Conservation (phyloP, 2,888 invertebrate genomes). For the Drosophila tripunctata region DNA sequence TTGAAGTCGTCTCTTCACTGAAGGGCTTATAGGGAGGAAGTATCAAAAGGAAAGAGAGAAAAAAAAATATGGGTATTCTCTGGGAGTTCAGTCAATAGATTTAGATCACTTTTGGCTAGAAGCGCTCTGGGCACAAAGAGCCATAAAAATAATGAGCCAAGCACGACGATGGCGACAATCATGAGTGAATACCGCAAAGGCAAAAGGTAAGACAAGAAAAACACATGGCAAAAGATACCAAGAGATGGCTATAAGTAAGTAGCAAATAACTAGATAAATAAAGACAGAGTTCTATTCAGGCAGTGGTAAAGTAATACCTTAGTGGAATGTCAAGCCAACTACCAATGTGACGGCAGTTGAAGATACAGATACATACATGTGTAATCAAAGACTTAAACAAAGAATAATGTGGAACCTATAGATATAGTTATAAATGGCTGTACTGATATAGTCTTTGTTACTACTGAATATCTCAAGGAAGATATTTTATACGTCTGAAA, state of each 20-base stretch:
- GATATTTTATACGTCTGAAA: too few species aligned
- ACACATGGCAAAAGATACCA: neutral
- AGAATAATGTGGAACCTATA: neutral
- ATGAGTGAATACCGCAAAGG: conserved; percentile 45
- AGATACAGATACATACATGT: conserved; percentile 3
- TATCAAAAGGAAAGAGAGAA: neutral
- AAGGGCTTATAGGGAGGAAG: neutral
- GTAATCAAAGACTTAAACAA: neutral
- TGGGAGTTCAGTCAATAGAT: conserved; percentile 72
- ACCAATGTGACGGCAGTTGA: conserved; percentile 11
- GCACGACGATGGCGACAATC: conserved; percentile 74
- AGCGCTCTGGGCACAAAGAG: conserved; percentile 56
- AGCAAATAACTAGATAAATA: conserved; percentile 1
- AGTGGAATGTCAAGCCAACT: conserved; percentile 8
- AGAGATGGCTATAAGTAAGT: conserved; percentile 20
- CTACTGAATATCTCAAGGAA: too few species aligned
- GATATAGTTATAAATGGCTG: neutral
- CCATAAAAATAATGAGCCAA: conserved; percentile 72
- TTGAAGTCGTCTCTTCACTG: neutral
- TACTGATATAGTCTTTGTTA: too few species aligned
- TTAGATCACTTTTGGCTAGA: conserved; percentile 68
- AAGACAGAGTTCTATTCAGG: conserved; percentile 12
- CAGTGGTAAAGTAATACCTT: conserved; percentile 12
- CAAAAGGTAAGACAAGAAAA: neutral
- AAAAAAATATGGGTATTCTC: conserved; percentile 12